These are phyloP conservation scores for Himantopus leucocephalus DNA, from an alignment of 2,113 vertebrate genomes.

Conservation along the genomic window DNA sequence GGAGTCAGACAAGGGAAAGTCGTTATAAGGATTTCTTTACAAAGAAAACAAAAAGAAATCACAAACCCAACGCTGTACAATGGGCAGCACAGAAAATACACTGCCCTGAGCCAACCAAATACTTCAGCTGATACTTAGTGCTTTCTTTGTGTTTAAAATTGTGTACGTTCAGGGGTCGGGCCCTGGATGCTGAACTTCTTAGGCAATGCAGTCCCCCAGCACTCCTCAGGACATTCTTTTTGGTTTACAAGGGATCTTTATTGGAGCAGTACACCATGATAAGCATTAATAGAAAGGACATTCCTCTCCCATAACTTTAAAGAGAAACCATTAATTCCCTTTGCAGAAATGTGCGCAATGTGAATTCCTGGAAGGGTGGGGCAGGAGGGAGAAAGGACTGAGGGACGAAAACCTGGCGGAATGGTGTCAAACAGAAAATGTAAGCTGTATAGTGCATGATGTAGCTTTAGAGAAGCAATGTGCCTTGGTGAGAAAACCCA, in stretches of 20 bases:
- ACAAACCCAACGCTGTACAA: background rate
- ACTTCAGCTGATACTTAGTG: background rate
- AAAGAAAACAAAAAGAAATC: conserved; percentile 23
- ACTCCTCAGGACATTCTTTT: conserved; percentile 23
- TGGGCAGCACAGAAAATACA: background rate
- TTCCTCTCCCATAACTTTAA: conserved; percentile 7
- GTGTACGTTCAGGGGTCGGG: background rate
- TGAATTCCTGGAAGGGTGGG: conserved; percentile 33
- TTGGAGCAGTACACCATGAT: background rate
- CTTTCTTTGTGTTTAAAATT: background rate
- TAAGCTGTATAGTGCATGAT: background rate
- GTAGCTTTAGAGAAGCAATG: background rate
- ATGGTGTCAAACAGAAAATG: background rate
- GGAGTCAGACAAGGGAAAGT: background rate
- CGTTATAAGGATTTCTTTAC: background rate
- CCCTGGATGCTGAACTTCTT: background rate
- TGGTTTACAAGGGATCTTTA: conserved; percentile 43
- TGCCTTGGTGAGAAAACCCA: background rate
- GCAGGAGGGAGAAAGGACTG: background rate
- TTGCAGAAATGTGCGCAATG: conserved; percentile 4
- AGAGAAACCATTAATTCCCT: background rate
- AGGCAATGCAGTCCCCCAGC: background rate
- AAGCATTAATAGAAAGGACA: conserved; percentile 36
- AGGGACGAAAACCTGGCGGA: background rate
- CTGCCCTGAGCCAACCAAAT: background rate